Base-by-base conservation (phyloP, 2,888 invertebrate species). In the Mimas tiliae region DNA sequence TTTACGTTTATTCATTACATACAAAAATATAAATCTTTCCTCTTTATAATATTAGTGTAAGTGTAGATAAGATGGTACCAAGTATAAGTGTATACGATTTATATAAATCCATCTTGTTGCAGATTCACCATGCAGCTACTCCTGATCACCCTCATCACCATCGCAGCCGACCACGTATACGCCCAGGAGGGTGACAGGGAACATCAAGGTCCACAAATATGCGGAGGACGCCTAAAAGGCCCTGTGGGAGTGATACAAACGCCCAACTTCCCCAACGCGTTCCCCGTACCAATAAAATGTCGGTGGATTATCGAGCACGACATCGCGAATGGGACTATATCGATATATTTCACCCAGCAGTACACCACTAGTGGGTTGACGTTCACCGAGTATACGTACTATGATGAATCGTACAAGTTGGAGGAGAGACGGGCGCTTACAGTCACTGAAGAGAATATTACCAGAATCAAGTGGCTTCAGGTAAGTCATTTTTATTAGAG, bases 341-440 rank as follows among this genome's bases (percentile, higher is more conserved):
- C 97, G 72, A 95, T 98, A 72, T 98, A 98, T 84, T 95, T 98
- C 76, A 98, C 98, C 1, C 98, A 98, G 83, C 95, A 97, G 76
- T 98, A 97, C 91, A 96, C 97, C 53, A 95, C 96, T 74, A 96
- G 96, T 78, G 97, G 97, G 0, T 88, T 97, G 9, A 95, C 95
- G 62, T 96, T 97, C 84, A 96, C 96, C 38, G 97, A 97, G 83
- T 97, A 96, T 80, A 95, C 95, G 86, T 96, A 96, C 76, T 96
- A 96, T 82, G 96, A 96, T 73, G 95, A 95, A 62, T 94, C 95
- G 66, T 95, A 95, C 74, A 96, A 96, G 82, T 94, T 95, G 72
- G 96, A 95, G 1, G 96, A 96, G 68, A 94, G 95, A 66, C 87
- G 95, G 66, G 94, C 97, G 52, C 95, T 96, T 77, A 94, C 95